Base-by-base conservation (phyloP, 2,888 invertebrate species). In the Alentia gelatinosa region DNA sequence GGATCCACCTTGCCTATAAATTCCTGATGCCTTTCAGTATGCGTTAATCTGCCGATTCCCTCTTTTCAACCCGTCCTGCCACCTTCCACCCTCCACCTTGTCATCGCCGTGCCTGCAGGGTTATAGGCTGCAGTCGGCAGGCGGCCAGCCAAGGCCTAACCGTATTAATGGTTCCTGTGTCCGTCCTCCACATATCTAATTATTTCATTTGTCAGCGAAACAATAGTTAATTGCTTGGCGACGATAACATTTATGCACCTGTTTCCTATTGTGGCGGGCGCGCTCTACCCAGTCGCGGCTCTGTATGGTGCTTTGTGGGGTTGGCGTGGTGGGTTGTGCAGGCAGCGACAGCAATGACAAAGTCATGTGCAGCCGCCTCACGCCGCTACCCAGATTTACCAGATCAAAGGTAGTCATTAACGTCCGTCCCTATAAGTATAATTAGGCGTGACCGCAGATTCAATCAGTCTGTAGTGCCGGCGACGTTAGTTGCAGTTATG, bases 131-230 rank as follows among this genome's bases (percentile, higher is more conserved):
- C 19, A 19, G 5, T 19, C 56, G 23, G n/a, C 56, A 12, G 19
- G 56, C 56, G 19, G 56, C 56, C 56, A 1, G 56, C 56, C 56
- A 19, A 56, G 56, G n/a, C 35, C 30, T 86, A 50, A 86, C 42
- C 30, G 23, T 86, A 86, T 86, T 86, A 86, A 86, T 86, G 42
- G 37, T 30, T 47, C n/a, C 15, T 47, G 15, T 33, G 47, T 35
- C 42, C 47, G 40, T 15, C 50, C n/a, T 86, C 86, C 33, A 86
- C 50, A 86, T 47, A 86, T 86, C 86, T 47, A 86, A 86, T 86
- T 86, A 86, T 86, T 47, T 86, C 30, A 86, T 86, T 47, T 86
- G 79, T 42, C 47, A 33, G 47, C 86, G 9, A 39, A 42, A 86
- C 86, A 86, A 42, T 86, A 26, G 47, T 23, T 50, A 86, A 47